Percentiles rank a stretch among this genome's conserved stretches.
Conservation (phyloP, 2,888 invertebrate genomes). For the Cinara cedri region DNA sequence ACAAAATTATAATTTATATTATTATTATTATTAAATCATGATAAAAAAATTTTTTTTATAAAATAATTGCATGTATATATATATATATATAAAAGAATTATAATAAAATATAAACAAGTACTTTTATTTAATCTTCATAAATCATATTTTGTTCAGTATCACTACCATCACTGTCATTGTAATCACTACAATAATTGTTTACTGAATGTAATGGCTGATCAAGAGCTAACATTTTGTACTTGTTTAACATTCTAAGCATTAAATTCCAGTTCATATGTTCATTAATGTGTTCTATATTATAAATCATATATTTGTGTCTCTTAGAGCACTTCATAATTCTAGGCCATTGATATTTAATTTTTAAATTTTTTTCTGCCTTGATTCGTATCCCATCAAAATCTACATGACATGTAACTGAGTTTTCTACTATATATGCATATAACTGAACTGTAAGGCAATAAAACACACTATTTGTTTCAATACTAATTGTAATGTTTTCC, state of each 20-base stretch:
- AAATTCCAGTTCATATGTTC: neutral
- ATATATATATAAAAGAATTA: neutral
- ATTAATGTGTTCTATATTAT: conserved; percentile 7
- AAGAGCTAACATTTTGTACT: conserved; percentile 1
- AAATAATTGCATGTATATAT: neutral
- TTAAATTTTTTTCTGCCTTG: conserved; percentile 21
- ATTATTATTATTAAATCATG: no score
- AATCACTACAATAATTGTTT: neutral
- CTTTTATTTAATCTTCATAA: conserved; percentile 27
- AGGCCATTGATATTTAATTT: conserved; percentile 38
- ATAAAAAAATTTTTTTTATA: neutral
- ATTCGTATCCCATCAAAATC: conserved; percentile 31
- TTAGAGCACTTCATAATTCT: conserved; percentile 37
- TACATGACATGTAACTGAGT: conserved; percentile 7
- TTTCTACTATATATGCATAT: conserved; percentile 15
- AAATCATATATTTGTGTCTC: conserved; percentile 48
- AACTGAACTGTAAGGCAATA: conserved; percentile 22
- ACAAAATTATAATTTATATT: no score
- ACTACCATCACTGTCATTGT: neutral
- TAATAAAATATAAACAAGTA: neutral
- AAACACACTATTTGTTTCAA: conserved; percentile 24
- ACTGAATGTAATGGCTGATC: neutral
- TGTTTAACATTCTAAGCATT: neutral
- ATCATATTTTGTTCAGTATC: neutral
- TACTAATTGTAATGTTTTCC: conserved; percentile 16